phyloP scores from a whole-genome alignment of 2,888 invertebrate species.

The Hydriomena furcata region DNA sequence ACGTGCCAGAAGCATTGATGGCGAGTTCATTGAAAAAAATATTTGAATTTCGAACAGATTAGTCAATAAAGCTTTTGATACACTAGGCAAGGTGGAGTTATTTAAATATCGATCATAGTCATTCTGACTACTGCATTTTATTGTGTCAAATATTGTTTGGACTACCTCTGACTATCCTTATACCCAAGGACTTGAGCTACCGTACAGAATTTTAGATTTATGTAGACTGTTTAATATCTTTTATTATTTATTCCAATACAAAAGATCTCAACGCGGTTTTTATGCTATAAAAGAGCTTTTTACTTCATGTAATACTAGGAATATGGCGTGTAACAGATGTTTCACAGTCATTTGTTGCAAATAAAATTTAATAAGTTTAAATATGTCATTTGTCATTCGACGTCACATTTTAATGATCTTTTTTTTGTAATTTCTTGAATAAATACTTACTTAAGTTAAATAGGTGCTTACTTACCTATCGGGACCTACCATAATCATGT shows the following conservation, averaged over 20 bases:
- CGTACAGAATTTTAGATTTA: no score
- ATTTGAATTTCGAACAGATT: slow-evolving; percentile 32
- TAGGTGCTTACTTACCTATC: no score
- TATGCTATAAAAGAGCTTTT: background rate
- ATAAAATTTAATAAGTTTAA: slow-evolving; percentile 1
- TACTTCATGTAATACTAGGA: background rate
- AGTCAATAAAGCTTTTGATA: slow-evolving; percentile 5
- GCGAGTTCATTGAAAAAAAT: slow-evolving; percentile 25
- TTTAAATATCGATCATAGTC: background rate
- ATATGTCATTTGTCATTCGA: slow-evolving; percentile 1
- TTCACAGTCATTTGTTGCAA: background rate
- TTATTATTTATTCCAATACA: no score
- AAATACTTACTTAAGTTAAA: no score
- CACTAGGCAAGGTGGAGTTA: background rate
- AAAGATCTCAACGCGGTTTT: slow-evolving; percentile 22
- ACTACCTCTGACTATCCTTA: no score
- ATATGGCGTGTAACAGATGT: background rate
- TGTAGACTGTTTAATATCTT: no score
- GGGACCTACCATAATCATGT: no score
- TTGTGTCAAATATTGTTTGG: no score
- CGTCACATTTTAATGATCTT: background rate
- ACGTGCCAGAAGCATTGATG: slow-evolving; percentile 46
- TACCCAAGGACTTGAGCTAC: no score
- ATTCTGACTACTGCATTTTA: background rate
- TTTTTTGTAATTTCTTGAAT: no score